Evolutionary conservation across 2,797 vertebrate genomes (phyloP).

Genomic region (Ctenopoma kingsleyae): DNA sequence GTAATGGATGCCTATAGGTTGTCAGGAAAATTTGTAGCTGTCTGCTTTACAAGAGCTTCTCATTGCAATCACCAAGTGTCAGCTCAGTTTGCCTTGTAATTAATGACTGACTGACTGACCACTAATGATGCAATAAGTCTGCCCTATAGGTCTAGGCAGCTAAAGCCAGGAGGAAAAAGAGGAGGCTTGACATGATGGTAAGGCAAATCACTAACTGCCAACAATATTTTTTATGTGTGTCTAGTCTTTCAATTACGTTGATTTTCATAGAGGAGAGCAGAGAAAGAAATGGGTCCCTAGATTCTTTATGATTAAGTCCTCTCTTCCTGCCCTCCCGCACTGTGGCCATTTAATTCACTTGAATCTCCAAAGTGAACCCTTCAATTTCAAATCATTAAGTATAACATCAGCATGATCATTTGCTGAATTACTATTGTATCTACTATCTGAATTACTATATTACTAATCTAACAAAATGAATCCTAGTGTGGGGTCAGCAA

Average conservation of each 20-base stretch:
- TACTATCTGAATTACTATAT: too few species aligned
- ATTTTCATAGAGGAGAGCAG: slow-evolving; percentile 2
- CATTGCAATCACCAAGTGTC: slow-evolving; percentile 71
- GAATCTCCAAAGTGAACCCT: neutral
- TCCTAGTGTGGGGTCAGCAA: neutral
- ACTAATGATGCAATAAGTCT: slow-evolving; percentile 66
- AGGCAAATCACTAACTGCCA: slow-evolving; percentile 29
- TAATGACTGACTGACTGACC: slow-evolving; percentile 72
- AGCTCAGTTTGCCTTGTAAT: slow-evolving; percentile 66
- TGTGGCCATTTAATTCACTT: neutral
- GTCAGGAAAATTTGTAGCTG: slow-evolving; percentile 70
- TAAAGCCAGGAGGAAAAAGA: slow-evolving; percentile 51
- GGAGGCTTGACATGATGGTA: slow-evolving; percentile 10
- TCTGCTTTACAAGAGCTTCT: slow-evolving; percentile 66
- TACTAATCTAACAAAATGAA: neutral
- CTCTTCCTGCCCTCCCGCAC: neutral
- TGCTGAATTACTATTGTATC: neutral
- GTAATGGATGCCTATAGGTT: slow-evolving; percentile 60
- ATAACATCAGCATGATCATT: neutral
- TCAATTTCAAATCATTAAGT: neutral
- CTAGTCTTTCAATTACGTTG: slow-evolving; percentile 33
- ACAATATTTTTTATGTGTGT: slow-evolving; percentile 36
- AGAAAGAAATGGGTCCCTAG: slow-evolving; percentile 1
- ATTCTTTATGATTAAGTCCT: neutral
- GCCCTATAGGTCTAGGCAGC: slow-evolving; percentile 49